Base-by-base conservation (phyloP, 2,888 invertebrate species). In the Synergus gifuensis region DNA sequence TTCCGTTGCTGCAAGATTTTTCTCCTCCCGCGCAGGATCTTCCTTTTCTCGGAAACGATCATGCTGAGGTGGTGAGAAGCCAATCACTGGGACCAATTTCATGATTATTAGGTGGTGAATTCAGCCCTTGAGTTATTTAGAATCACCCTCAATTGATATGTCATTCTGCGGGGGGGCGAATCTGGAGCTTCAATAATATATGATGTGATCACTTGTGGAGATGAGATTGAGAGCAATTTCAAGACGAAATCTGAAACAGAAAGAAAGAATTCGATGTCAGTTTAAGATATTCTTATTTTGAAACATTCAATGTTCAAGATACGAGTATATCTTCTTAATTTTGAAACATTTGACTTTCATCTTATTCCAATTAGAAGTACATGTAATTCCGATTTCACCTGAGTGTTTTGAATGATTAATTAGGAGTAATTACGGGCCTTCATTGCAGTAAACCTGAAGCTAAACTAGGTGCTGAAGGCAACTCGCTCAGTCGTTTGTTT, bases 71-170 rank as follows among this genome's bases (percentile, higher is more conserved):
- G 36, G 62, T 44, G 42, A 36, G 63, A 49, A 40, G 62, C 28
- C 63, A 63, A 62, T 66, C 36, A 76, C 46, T 54, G 60, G 76
- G 64, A 63, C 79, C 79, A 79, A 80, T 82, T 67, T 81, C 83
- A 80, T 79, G 81, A 80, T 78, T 83, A 78, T 81, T 81, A 76
- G 44, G 69, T 44, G 7, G 40, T 46, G n/a, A 40, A 76, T 18
- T 28, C 58, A 58, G 76, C 22, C 22, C 4, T 9, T 11, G 28
- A 76, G 22, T 76, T 42, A 9, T 60, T 14, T 76, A 42, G 42
- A 62, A 62, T 62, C 44, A 22, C 42, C 60, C 76, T 42, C 42
- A 42, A 62, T 36, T 73, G 54, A 73, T 54, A 28, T 54, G 9
- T 54, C 54, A 73, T 73, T 73, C 28, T 69, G 28, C 22, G 22